phyloP scores from a whole-genome alignment of 1,140 invertebrate genomes.

The Triops cancriformis region DNA sequence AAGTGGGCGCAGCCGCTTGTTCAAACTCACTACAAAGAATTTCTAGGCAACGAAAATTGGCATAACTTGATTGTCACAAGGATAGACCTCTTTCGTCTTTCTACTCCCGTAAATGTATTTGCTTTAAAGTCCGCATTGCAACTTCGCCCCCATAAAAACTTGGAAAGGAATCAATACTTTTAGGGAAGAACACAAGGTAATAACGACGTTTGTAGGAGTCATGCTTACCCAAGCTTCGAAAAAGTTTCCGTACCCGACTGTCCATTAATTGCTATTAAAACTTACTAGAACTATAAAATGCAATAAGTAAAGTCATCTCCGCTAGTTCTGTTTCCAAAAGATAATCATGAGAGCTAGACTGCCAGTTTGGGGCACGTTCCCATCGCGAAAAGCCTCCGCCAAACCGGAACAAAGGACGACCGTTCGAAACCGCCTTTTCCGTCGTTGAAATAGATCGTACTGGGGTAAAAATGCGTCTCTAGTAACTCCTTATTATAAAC shows the following conservation, averaged over 20 bases:
- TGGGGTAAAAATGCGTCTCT: not conserved
- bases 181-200: not conserved
- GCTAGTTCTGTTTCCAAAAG: not conserved
- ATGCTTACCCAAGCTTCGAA: too few species aligned
- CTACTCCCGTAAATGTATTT: not conserved
- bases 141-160: not conserved
- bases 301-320: not conserved
- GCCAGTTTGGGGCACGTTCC: slow-evolving; percentile 1
- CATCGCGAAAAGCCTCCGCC: not conserved
- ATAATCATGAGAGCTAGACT: slow-evolving; percentile 1
- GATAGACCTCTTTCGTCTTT: not conserved
- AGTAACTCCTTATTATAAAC: not conserved
- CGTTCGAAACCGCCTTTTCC: not conserved
- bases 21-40: not conserved
- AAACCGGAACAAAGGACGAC: slow-evolving; percentile 4
- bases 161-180: not conserved
- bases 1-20: slow-evolving; percentile 8
- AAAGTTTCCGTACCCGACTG: not conserved
- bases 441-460: not conserved
- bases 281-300: not conserved
- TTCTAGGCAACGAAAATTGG: not conserved
- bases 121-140: not conserved
- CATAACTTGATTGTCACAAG: slow-evolving; percentile 10
- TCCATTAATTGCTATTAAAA: not conserved
- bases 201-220: not conserved